Evolutionary conservation across 2,113 vertebrate genomes (phyloP), one percentile per base, ranked within the genome.

Genomic region (Cephalopterus ornatus): DNA sequence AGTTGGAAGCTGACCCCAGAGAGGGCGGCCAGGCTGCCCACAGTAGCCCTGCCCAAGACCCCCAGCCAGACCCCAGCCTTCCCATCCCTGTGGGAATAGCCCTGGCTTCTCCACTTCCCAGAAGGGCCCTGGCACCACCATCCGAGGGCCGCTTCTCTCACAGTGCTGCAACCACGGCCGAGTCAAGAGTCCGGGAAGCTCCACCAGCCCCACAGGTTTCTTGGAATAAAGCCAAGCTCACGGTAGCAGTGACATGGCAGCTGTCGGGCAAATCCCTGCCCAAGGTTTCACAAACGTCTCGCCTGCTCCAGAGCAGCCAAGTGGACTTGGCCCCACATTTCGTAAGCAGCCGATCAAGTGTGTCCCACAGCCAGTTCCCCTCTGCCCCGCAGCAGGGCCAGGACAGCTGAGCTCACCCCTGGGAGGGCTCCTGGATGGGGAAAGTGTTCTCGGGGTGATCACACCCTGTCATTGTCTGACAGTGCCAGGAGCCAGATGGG

Each of bases 121-220:
- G 83, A 72, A 95, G 49, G 55, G 35, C 63, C 46, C 59, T 32
- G 11, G 14, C 17, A 8, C 26, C 12, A 5, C 62, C 1, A 0
- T 14, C 49, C 15, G 2, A 90, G 79, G 84, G 87, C 82, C 85
- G 76, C 93, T 92, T 88, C 88, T 72, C 90, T 85, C 53, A 7
- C 3, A 5, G 74, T 88, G 71, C 95, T 85, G 95, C 81, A 92
- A 89, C 89, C 37, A 2, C 32, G 7, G 91, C 89, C 80, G 95
- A 96, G 67, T 53, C 17, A 56, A 85, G 92, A 96, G 89, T 95
- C 93, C 89, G 74, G 97, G 97, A 96, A 97, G 94, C 92, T 76
- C 70, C 35, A 14, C 88, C 91, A 85, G 87, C 77, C 77, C 95
- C 28, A 0, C 4, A 76, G 73, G 49, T 76, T 96, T 97, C 95